Evolutionary conservation across 2,888 invertebrate species (phyloP).

Genomic region (Globia sparganii): DNA sequence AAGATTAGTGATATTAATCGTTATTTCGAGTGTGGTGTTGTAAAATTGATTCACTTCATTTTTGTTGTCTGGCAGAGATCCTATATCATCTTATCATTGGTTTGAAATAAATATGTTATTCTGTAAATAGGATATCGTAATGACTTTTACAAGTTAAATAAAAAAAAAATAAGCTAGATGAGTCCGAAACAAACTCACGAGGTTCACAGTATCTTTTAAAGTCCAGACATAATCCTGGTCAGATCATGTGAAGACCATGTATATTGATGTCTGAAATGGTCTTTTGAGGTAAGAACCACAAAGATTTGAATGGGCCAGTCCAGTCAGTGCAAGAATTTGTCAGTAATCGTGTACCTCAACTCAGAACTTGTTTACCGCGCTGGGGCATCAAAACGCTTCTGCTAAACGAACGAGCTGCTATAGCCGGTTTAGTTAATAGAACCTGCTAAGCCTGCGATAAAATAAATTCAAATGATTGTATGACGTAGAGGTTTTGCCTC

Average conservation of each 20-base stretch:
- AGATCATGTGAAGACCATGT: too few species aligned
- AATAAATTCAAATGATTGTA: background rate
- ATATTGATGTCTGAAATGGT: too few species aligned
- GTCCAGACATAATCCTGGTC: too few species aligned
- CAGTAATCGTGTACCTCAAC: background rate
- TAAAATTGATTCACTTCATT: background rate
- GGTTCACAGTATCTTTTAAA: too few species aligned
- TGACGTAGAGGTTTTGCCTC: constrained; percentile 19
- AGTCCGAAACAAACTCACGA: too few species aligned
- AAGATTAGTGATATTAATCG: background rate
- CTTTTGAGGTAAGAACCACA: too few species aligned
- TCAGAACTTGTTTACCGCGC: background rate
- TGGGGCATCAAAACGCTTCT: background rate
- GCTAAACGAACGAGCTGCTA: background rate
- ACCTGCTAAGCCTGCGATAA: constrained; percentile 14
- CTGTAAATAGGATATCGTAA: too few species aligned
- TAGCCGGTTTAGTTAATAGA: background rate
- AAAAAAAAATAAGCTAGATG: too few species aligned
- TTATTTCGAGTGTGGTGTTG: background rate
- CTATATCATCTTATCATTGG: background rate
- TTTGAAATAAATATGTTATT: too few species aligned
- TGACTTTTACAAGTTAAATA: too few species aligned
- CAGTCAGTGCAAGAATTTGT: too few species aligned
- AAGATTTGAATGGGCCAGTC: too few species aligned
- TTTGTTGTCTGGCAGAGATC: background rate